Conservation (phyloP, 2,797 vertebrate species). For the Lithobates pipiens region DNA sequence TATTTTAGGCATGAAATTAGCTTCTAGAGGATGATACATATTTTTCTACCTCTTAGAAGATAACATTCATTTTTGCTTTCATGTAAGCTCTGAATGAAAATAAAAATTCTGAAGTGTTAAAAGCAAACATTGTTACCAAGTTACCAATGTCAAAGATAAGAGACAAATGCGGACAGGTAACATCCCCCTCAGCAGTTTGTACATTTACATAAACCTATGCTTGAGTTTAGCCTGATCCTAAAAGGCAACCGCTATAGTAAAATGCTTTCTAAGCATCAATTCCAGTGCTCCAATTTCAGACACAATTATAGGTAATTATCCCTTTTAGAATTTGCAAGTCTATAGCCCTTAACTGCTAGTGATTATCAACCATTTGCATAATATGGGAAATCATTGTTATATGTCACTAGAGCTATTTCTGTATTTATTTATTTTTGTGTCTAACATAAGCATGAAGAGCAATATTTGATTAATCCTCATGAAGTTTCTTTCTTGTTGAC, state of each 20-base stretch:
- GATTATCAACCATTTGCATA: not conserved
- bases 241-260: not conserved
- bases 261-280: constrained; percentile 1
- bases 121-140: constrained; percentile 1
- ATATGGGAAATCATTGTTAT: not conserved
- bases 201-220: not conserved
- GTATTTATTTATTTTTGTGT: not conserved
- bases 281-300: constrained; percentile 17
- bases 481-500: too few species aligned
- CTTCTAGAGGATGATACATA: not conserved
- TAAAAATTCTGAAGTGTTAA: not conserved
- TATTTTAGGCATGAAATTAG: not conserved
- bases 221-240: not conserved
- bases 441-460: too few species aligned
- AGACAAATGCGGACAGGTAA: not conserved
- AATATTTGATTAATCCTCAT: too few species aligned
- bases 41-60: not conserved
- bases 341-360: not conserved
- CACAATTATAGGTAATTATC: not conserved
- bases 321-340: not conserved
- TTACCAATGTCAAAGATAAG: constrained; percentile 22
- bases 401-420: not conserved
- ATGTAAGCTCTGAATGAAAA: not conserved
- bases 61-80: not conserved
- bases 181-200: not conserved